Percentiles rank a stretch among this genome's conserved stretches.
Evolutionary conservation across 1,140 invertebrate species (phyloP).

Genomic region (Mizuhopecten yessoensis): DNA sequence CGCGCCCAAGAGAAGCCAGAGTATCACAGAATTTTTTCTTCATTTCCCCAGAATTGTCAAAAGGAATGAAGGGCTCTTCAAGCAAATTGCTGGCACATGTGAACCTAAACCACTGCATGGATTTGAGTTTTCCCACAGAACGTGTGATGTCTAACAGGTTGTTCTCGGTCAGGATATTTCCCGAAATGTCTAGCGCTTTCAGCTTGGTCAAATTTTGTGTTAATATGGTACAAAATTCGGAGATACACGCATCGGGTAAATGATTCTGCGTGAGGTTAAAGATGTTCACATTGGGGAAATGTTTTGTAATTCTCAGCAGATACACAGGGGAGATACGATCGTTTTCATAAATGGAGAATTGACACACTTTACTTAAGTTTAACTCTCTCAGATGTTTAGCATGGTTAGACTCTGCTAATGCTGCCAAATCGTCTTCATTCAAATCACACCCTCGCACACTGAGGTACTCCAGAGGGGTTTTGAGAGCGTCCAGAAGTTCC

Average conservation of each 20-base stretch:
- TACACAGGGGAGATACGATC: conserved; percentile 67
- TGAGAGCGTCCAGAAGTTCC: conserved; percentile 69
- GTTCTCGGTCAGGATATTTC: conserved; percentile 70
- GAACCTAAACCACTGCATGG: conserved; percentile 70
- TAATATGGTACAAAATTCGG: conserved; percentile 66
- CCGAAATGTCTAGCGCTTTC: conserved; percentile 71
- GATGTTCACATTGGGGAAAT: conserved; percentile 68
- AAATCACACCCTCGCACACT: conserved; percentile 74
- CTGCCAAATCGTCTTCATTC: conserved; percentile 68
- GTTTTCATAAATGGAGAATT: conserved; percentile 69
- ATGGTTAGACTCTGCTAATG: conserved; percentile 69
- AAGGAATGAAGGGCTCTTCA: conserved; percentile 59
- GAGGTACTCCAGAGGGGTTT: conserved; percentile 69
- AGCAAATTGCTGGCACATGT: conserved; percentile 66
- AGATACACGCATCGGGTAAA: conserved; percentile 65
- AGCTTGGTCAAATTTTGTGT: conserved; percentile 57
- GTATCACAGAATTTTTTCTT: conserved; percentile 61
- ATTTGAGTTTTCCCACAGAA: conserved; percentile 64
- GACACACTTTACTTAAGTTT: conserved; percentile 74
- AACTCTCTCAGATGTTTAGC: conserved; percentile 68
- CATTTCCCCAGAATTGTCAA: conserved; percentile 54
- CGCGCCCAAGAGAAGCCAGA: conserved; percentile 62
- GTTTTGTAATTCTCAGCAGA: conserved; percentile 67
- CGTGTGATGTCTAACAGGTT: conserved; percentile 65
- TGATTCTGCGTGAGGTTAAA: conserved; percentile 72